These are phyloP conservation scores for Pygoscelis antarcticus DNA, from an alignment of 2,113 vertebrate genomes.

Conservation along the genomic window DNA sequence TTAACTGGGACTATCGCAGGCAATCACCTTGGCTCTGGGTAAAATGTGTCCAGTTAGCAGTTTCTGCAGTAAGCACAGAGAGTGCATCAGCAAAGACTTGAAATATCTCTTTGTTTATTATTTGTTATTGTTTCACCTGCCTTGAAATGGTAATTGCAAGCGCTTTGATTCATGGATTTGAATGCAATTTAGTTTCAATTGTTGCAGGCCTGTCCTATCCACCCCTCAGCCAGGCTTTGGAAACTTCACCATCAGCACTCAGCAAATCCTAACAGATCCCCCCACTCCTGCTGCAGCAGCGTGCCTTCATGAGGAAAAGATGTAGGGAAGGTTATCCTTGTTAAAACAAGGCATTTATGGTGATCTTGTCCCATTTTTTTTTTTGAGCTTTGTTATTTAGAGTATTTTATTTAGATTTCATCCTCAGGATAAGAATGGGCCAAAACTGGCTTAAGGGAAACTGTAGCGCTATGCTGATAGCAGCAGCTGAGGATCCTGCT, in stretches of 20 bases:
- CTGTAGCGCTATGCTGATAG: background rate
- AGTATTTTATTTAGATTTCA: background rate
- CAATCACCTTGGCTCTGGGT: background rate
- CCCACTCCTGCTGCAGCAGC: background rate
- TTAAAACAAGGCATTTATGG: conserved; percentile 27
- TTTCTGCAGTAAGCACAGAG: background rate
- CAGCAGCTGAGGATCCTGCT: background rate
- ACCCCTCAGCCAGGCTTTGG: background rate
- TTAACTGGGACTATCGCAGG: conserved; percentile 1
- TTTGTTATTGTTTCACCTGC: conserved; percentile 60
- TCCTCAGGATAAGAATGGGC: background rate
- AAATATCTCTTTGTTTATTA: conserved; percentile 55
- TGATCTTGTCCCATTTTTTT: background rate
- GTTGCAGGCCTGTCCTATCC: background rate
- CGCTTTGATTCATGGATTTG: conserved; percentile 24
- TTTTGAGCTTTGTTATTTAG: conserved; percentile 7
- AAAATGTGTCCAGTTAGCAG: conserved; percentile 45
- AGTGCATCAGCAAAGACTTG: conserved; percentile 20
- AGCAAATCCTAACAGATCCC: background rate
- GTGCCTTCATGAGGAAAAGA: background rate
- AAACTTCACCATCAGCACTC: conserved; percentile 30
- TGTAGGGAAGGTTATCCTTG: background rate
- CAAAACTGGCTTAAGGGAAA: background rate
- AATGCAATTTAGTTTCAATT: conserved; percentile 51
- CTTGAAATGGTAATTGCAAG: conserved; percentile 56